A percentile compares a stretch with the other conserved stretches of the same genome.
Evolutionary conservation across 2,888 invertebrate species (phyloP).

Genomic region (Cylloceria caligata): DNA sequence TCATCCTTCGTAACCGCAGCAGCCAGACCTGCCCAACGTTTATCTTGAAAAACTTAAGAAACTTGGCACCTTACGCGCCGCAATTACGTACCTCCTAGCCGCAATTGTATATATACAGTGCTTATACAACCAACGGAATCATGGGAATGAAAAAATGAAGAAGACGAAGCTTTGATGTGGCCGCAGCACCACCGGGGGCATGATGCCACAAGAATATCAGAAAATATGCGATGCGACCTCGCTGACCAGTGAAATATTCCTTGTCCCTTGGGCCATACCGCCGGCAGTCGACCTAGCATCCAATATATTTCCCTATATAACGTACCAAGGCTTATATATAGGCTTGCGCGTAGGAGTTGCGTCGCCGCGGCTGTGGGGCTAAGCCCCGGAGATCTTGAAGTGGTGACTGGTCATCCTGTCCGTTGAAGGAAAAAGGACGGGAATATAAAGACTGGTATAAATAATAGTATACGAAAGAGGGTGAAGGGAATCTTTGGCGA

Average conservation of each 20-base stretch:
- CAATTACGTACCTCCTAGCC: constrained; percentile 42
- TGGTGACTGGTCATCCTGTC: constrained; percentile 68
- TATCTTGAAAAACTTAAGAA: background rate
- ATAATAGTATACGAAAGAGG: constrained; percentile 68
- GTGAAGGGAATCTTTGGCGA: constrained; percentile 45
- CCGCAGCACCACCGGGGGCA: constrained; percentile 52
- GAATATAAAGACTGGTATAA: constrained; percentile 70
- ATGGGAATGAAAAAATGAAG: background rate
- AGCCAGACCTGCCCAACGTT: background rate
- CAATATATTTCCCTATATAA: constrained; percentile 52
- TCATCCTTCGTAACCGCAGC: background rate
- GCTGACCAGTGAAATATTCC: constrained; percentile 54
- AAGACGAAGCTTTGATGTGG: constrained; percentile 48
- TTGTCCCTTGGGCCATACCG: constrained; percentile 36
- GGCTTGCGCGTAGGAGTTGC: constrained; percentile 60
- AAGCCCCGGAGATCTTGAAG: constrained; percentile 47
- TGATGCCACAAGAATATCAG: constrained; percentile 48
- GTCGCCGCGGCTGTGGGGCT: constrained; percentile 45
- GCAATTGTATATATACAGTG: constrained; percentile 23
- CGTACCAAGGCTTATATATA: background rate
- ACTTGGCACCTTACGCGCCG: background rate
- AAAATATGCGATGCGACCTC: constrained; percentile 53
- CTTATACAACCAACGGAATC: background rate
- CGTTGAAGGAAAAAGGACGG: constrained; percentile 55
- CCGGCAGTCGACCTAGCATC: constrained; percentile 39